Conservation (phyloP, 2,888 invertebrate genomes). For the Hipparchia semele region DNA sequence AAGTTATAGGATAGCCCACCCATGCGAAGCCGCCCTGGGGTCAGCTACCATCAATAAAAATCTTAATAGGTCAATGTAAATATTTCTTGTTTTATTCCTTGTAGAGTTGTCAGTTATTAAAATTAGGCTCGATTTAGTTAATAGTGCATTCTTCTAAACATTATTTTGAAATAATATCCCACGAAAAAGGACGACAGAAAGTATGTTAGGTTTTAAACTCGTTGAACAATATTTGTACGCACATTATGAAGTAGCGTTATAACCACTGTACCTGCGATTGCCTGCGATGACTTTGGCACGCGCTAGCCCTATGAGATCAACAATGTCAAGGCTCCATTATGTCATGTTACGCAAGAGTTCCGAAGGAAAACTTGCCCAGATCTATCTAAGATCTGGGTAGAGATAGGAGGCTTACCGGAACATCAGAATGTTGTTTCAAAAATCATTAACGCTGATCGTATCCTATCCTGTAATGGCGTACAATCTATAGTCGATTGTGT, state of each 20-base stretch:
- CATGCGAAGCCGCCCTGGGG: too few species aligned
- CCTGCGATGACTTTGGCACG: constrained; percentile 58
- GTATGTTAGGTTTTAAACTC: neutral
- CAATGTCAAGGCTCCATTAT: constrained; percentile 74
- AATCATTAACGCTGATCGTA: neutral
- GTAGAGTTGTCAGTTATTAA: neutral
- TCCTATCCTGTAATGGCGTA: neutral
- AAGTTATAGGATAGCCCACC: too few species aligned
- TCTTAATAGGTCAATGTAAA: neutral
- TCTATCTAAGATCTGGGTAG: too few species aligned
- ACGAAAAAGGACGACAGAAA: neutral
- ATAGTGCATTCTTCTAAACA: neutral
- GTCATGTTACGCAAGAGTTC: constrained; percentile 57
- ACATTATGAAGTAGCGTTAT: constrained; percentile 16
- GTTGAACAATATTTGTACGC: neutral
- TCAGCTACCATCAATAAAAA: neutral
- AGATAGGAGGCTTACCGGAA: neutral
- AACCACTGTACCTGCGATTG: constrained; percentile 41
- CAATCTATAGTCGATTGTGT: neutral
- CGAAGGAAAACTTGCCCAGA: constrained; percentile 40
- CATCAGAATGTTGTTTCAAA: neutral
- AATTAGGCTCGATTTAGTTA: neutral
- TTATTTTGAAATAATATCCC: neutral
- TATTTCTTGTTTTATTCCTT: neutral
- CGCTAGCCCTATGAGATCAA: constrained; percentile 62